Conservation (phyloP, 1,140 invertebrate species). For the Mercenaria mercenaria region DNA sequence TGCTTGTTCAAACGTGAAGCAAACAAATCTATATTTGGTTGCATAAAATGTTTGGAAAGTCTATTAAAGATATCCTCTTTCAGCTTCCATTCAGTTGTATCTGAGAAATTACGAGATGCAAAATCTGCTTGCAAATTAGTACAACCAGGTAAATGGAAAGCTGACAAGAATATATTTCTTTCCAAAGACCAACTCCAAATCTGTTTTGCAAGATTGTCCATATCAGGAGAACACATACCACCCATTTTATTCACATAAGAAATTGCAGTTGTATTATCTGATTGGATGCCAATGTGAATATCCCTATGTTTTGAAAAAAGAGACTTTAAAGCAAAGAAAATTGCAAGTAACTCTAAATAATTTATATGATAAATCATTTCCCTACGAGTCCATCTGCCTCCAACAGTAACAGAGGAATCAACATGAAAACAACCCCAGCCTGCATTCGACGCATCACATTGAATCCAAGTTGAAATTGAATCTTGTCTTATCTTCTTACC, state of each 20-base stretch:
- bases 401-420: neutral
- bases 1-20: neutral
- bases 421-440: neutral
- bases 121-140: slow-evolving; percentile 46
- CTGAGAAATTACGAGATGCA: slow-evolving; percentile 35
- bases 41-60: neutral
- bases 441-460: neutral
- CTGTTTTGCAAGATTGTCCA: slow-evolving; percentile 35
- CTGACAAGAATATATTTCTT: slow-evolving; percentile 52
- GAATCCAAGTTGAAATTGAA: neutral
- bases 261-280: slow-evolving; percentile 46
- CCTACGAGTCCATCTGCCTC: neutral
- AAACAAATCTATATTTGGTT: slow-evolving; percentile 42
- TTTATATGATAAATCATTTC: neutral
- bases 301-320: neutral
- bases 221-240: slow-evolving; percentile 11
- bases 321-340: slow-evolving; percentile 1
- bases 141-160: slow-evolving; percentile 39
- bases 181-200: slow-evolving; percentile 62
- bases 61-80: slow-evolving; percentile 18
- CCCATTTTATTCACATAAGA: slow-evolving; percentile 63
- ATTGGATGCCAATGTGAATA: neutral
- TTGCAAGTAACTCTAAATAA: neutral
- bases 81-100: slow-evolving; percentile 27
- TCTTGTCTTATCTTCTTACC: neutral